A percentile compares a stretch with the other conserved stretches of the same genome.
phyloP scores from a whole-genome alignment of 2,797 vertebrate species.

The Sylvia borin region DNA sequence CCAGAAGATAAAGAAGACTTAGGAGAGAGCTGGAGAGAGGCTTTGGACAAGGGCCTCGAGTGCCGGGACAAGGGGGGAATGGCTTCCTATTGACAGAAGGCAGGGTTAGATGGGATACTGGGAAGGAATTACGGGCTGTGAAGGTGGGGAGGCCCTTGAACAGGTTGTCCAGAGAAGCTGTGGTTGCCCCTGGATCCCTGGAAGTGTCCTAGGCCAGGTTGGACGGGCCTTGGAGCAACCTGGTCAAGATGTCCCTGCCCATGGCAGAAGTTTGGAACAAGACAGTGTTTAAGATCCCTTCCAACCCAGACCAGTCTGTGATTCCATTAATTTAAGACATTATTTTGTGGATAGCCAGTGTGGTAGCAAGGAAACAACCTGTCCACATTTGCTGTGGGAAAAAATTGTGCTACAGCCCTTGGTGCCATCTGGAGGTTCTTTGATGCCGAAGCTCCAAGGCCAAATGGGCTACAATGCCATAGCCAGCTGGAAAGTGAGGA shows the following conservation, averaged over 20 bases:
- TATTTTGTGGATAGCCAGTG: neutral
- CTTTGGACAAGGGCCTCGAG: neutral
- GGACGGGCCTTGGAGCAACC: accelerated
- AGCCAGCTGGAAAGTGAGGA: neutral
- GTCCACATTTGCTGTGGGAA: neutral
- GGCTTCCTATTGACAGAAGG: neutral
- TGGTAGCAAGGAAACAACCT: neutral
- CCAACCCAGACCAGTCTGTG: neutral
- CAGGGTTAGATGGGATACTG: neutral
- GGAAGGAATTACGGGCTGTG: neutral
- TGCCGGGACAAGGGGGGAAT: neutral
- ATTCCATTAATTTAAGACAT: neutral
- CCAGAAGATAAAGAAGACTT: neutral
- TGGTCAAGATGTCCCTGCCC: accelerated
- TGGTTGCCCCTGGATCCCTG: neutral
- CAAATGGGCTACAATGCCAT: neutral
- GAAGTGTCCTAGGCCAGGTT: accelerated
- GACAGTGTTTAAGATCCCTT: neutral
- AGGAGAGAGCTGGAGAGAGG: neutral
- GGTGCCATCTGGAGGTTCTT: neutral
- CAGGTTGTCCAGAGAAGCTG: neutral
- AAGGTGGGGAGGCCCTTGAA: neutral
- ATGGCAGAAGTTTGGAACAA: too few species aligned
- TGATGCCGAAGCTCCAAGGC: neutral
- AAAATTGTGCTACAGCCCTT: neutral